Evolutionary conservation across 1,140 invertebrate genomes (phyloP).

Genomic region (Tetramorium parvispinum): DNA sequence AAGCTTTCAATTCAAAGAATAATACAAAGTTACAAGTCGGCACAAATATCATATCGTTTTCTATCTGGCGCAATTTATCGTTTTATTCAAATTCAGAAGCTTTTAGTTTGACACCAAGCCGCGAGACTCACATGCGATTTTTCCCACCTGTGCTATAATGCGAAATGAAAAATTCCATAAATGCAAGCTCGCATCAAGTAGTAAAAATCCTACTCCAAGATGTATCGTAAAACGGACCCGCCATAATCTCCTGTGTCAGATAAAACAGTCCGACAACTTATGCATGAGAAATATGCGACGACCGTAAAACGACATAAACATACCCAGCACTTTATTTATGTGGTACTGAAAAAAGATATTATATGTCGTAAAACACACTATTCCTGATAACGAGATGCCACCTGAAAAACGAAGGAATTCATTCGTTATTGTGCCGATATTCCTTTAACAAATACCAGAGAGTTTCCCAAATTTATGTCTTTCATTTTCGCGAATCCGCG

Average conservation of each 20-base stretch:
- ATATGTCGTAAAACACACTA: not conserved
- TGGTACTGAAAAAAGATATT: not conserved
- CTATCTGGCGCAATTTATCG: not conserved
- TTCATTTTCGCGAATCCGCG: too few species aligned
- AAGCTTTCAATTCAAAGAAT: not conserved
- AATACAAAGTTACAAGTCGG: not conserved
- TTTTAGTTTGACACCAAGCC: not conserved
- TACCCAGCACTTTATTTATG: not conserved
- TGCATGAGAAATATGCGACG: not conserved
- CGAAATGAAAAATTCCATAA: conserved; percentile 18
- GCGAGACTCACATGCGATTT: not conserved
- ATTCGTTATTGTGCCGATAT: not conserved
- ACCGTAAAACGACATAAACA: conserved; percentile 4
- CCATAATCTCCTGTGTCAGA: conserved; percentile 40
- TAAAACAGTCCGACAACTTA: conserved; percentile 5
- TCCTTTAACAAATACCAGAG: too few species aligned
- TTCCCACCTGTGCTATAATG: not conserved
- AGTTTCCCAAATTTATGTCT: too few species aligned
- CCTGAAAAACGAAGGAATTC: not conserved
- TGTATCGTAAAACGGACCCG: not conserved
- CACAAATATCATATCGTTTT: not conserved
- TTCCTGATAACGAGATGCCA: not conserved
- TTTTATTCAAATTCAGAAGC: not conserved
- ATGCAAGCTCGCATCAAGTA: not conserved
- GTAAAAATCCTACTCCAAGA: not conserved